A percentile compares a stretch with the other conserved stretches of the same genome.
These are phyloP conservation scores for Taurulus bubalis DNA, from an alignment of 2,113 vertebrate species.

Conservation along the genomic window DNA sequence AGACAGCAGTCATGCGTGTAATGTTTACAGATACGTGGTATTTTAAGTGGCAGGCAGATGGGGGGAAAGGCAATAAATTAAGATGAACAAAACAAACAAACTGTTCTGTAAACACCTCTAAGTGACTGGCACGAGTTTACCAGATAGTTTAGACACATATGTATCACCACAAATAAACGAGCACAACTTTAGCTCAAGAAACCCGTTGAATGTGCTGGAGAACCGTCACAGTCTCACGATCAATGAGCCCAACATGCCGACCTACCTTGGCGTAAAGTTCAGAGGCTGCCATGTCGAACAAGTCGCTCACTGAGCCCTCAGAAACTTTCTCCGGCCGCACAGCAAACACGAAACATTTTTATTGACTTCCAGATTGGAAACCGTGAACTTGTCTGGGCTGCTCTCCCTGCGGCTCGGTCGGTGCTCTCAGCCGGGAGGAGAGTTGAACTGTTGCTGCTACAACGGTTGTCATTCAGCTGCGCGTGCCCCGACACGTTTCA, in stretches of 20 bases:
- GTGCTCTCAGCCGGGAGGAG: neutral
- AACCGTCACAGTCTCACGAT: neutral
- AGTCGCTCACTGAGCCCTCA: neutral
- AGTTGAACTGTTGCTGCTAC: neutral
- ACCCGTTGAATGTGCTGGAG: neutral
- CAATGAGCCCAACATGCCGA: neutral
- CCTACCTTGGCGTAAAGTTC: constrained; percentile 93
- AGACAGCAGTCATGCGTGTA: constrained; percentile 27
- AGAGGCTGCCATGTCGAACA: constrained; percentile 85
- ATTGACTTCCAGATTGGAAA: neutral
- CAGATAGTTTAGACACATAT: neutral
- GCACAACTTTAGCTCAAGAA: constrained; percentile 6
- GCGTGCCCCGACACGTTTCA: constrained; percentile 33
- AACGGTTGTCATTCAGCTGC: constrained; percentile 19
- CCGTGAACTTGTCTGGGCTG: constrained; percentile 1
- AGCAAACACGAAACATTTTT: neutral
- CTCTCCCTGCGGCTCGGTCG: neutral
- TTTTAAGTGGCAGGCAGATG: neutral
- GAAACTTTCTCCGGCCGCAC: neutral
- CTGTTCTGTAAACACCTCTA: neutral
- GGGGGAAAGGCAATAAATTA: neutral
- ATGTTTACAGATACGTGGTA: neutral
- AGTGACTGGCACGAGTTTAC: neutral
- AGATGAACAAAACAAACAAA: neutral
- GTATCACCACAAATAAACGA: neutral